Percentiles rank a stretch among this genome's conserved stretches.
Conservation (phyloP, 2,113 vertebrate genomes). For the Halcyon senegalensis region DNA sequence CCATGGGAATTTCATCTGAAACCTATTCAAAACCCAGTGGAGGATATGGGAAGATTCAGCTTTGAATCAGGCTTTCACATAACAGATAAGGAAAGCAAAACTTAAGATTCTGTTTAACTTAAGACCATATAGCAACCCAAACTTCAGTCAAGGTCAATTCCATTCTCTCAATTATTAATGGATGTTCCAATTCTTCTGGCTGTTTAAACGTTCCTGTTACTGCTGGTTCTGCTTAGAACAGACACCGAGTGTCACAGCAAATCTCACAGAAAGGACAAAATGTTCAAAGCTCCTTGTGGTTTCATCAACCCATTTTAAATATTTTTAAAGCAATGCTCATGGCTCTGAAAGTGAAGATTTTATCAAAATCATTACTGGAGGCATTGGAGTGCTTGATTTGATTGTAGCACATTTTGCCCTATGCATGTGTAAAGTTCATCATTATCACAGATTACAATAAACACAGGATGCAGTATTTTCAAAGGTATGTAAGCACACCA, state of each 20-base stretch:
- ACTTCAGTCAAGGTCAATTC: slow-evolving; percentile 4
- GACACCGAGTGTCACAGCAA: not conserved
- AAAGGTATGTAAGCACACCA: not conserved
- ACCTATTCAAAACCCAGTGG: not conserved
- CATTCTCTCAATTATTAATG: not conserved
- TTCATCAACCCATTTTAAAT: not conserved
- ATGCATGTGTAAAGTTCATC: not conserved
- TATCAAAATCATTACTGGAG: not conserved
- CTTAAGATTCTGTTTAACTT: not conserved
- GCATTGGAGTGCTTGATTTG: not conserved
- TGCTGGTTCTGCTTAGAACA: not conserved
- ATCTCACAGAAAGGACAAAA: not conserved
- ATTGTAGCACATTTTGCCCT: not conserved
- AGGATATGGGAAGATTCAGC: not conserved
- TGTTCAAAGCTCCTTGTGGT: not conserved
- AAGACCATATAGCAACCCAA: not conserved
- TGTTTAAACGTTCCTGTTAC: not conserved
- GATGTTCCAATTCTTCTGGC: not conserved
- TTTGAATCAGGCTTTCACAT: not conserved
- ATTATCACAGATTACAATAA: not conserved
- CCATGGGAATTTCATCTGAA: not conserved
- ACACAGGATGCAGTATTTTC: not conserved
- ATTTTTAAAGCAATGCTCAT: not conserved
- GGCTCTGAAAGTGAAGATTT: not conserved
- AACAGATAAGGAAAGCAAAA: not conserved